These are phyloP conservation scores for Sinotaia quadrata DNA, from an alignment of 2,888 invertebrate genomes.

Conservation along the genomic window DNA sequence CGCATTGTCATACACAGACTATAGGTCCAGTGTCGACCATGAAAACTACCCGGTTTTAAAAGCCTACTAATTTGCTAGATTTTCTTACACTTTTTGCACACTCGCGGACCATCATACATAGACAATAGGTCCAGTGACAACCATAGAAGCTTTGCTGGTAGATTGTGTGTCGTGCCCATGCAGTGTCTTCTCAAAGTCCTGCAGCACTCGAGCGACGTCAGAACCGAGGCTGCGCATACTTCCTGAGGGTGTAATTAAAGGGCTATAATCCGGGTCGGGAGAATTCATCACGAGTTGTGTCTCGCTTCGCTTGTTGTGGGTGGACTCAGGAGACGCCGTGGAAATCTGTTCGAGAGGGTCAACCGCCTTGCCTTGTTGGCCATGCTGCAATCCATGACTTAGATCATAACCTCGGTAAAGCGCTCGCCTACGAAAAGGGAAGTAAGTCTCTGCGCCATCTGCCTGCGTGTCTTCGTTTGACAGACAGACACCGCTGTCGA, in stretches of 20 bases:
- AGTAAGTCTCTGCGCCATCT: not conserved
- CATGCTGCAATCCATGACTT: too few species aligned
- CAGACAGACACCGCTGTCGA: conserved; percentile 1
- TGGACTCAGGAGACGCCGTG: too few species aligned
- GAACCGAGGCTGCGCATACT: conserved; percentile 24
- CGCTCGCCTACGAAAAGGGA: conserved; percentile 11
- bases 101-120: not conserved
- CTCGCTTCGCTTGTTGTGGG: too few species aligned
- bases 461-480: not conserved
- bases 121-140: not conserved
- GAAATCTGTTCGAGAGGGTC: too few species aligned
- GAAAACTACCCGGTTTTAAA: too few species aligned
- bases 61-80: too few species aligned
- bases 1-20: too few species aligned
- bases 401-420: conserved; percentile 11
- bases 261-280: conserved; percentile 29
- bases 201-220: conserved; percentile 27
- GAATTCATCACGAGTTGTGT: too few species aligned
- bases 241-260: conserved; percentile 4
- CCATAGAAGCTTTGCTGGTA: not conserved
- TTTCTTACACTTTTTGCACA: too few species aligned
- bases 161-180: conserved; percentile 20
- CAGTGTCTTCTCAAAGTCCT: conserved; percentile 33
- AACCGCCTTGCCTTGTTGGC: too few species aligned
- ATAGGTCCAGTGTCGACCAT: too few species aligned